Percentiles rank a stretch among this genome's conserved stretches.
phyloP scores from a whole-genome alignment of 2,113 vertebrate species.

The Mirounga angustirostris region DNA sequence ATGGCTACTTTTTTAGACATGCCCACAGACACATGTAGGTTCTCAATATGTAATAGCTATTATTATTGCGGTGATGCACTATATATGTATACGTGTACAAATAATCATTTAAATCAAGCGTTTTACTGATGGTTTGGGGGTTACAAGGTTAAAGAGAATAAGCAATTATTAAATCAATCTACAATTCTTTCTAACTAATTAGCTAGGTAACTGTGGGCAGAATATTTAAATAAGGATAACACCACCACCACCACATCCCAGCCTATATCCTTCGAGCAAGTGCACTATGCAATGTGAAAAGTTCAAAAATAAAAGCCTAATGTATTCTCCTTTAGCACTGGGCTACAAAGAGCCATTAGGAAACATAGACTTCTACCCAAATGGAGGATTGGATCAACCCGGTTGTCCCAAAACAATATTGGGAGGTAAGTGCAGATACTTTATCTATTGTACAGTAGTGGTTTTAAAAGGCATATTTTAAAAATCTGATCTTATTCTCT shows the following conservation, averaged over 20 bases:
- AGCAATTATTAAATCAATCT: neutral
- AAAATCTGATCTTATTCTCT: constrained; percentile 25
- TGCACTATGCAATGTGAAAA: neutral
- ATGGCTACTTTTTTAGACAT: neutral
- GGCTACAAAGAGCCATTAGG: constrained; percentile 93
- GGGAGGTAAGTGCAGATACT: constrained; percentile 88
- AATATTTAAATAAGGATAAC: constrained; percentile 17
- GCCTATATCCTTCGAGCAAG: neutral
- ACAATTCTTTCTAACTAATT: neutral
- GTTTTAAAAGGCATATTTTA: neutral
- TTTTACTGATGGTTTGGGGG: neutral
- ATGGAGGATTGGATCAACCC: constrained; percentile 94
- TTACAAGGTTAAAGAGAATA: constrained; percentile 50
- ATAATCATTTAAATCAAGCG: constrained; percentile 15
- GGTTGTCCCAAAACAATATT: constrained; percentile 96
- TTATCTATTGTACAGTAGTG: constrained; percentile 36
- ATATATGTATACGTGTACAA: neutral
- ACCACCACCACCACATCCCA: neutral
- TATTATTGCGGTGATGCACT: neutral
- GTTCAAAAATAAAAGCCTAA: neutral
- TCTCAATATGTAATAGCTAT: neutral
- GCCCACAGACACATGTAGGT: neutral
- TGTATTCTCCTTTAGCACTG: constrained; percentile 86
- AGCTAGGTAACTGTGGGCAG: neutral
- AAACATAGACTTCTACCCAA: constrained; percentile 97